Conservation (phyloP, 2,113 vertebrate genomes). For the Glareola pratincola region DNA sequence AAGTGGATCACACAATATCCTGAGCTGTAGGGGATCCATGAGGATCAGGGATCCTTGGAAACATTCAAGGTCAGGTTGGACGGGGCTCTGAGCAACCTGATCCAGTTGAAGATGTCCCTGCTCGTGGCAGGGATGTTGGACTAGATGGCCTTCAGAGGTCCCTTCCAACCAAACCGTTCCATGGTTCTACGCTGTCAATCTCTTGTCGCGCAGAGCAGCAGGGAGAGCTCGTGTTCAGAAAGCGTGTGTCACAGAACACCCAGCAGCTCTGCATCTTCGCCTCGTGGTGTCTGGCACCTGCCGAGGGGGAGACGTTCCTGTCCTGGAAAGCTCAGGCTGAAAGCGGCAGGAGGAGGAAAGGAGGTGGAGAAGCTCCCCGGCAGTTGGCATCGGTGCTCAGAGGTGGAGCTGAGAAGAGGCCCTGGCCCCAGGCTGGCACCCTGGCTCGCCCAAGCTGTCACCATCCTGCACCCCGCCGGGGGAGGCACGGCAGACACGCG, state of each 20-base stretch:
- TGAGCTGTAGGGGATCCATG: not conserved
- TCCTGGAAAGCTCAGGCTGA: not conserved
- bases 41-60: not conserved
- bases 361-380: not conserved
- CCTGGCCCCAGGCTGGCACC: not conserved
- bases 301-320: not conserved
- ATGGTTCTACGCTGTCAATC: not conserved
- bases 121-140: not conserved
- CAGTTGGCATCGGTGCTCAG: not conserved
- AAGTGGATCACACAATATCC: fast-evolving
- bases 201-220: fast-evolving
- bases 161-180: not conserved
- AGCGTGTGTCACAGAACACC: fast-evolving
- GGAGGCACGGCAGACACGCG: not conserved
- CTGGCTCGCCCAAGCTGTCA: not conserved
- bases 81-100: not conserved
- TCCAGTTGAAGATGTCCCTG: not conserved
- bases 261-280: not conserved
- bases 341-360: not conserved
- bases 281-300: not conserved
- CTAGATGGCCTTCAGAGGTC: not conserved
- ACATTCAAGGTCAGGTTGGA: not conserved
- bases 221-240: not conserved
- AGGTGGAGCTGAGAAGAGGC: not conserved
- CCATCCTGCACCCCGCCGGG: not conserved